phyloP scores from a whole-genome alignment of 2,113 vertebrate species.

The Oenanthe melanoleuca region DNA sequence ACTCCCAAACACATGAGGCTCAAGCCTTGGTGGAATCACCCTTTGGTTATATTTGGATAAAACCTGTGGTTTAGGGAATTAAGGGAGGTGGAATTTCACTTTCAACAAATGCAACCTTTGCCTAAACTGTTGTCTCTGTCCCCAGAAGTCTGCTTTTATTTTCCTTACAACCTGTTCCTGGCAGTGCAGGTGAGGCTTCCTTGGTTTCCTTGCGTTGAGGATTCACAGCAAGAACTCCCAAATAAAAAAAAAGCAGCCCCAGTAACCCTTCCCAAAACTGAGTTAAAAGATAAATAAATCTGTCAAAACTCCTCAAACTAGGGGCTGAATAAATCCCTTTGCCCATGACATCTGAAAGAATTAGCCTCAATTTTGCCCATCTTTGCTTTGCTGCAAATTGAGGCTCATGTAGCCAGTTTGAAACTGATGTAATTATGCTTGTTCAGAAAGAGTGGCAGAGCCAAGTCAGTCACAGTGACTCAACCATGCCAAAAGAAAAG shows the following conservation, averaged over 20 bases:
- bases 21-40: not conserved
- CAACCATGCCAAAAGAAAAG: not conserved
- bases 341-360: not conserved
- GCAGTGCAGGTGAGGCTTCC: not conserved
- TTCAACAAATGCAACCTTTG: not conserved
- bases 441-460: not conserved
- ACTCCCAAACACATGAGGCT: not conserved
- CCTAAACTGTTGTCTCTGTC: not conserved
- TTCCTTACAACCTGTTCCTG: not conserved
- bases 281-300: not conserved
- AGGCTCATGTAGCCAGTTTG: not conserved
- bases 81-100: not conserved
- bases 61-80: not conserved
- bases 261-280: not conserved
- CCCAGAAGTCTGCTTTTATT: not conserved
- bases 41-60: rapidly evolving
- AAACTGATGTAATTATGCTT: not conserved
- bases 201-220: not conserved
- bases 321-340: not conserved
- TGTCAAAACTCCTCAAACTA: not conserved
- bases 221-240: not conserved
- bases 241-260: not conserved
- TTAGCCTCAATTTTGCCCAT: not conserved
- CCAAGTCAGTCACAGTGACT: not conserved
- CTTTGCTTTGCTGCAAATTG: not conserved